Evolutionary conservation across 1,140 invertebrate genomes (phyloP).

Genomic region (Maconellicoccus hirsutus): DNA sequence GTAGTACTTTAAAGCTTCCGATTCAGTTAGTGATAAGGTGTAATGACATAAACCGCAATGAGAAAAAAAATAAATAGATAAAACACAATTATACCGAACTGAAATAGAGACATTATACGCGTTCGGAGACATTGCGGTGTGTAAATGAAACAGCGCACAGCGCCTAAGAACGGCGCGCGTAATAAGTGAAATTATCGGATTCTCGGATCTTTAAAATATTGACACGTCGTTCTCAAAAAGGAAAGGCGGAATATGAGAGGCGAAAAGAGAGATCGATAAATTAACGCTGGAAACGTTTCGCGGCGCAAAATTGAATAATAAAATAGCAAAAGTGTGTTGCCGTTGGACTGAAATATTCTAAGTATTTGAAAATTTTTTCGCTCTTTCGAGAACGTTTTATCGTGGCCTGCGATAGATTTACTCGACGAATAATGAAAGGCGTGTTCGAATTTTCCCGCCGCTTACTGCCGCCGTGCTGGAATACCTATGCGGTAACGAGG

Average conservation of each 20-base stretch:
- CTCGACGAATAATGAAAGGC: not conserved
- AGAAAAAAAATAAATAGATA: not conserved
- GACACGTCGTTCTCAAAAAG: constrained; percentile 7
- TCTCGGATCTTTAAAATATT: constrained; percentile 9
- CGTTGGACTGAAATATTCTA: not conserved
- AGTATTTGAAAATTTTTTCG: constrained; percentile 1
- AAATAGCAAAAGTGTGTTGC: constrained; percentile 3
- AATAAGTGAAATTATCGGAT: constrained; percentile 9
- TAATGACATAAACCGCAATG: not conserved
- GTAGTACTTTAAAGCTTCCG: constrained; percentile 3
- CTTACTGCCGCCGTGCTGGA: not conserved
- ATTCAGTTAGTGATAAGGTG: not conserved
- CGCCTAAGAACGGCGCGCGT: not conserved
- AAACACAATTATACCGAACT: not conserved
- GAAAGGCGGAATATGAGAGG: constrained; percentile 1
- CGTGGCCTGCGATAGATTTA: not conserved
- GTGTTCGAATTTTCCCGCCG: not conserved
- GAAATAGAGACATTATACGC: constrained; percentile 8
- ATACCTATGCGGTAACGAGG: not conserved
- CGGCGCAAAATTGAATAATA: not conserved
- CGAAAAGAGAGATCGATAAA: not conserved
- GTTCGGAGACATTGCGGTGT: not conserved
- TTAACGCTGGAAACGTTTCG: not conserved
- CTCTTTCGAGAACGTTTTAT: not conserved
- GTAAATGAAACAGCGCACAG: too few relatives aligned